Evolutionary conservation across 2,113 vertebrate species (phyloP).

Genomic region (Junco hyemalis): DNA sequence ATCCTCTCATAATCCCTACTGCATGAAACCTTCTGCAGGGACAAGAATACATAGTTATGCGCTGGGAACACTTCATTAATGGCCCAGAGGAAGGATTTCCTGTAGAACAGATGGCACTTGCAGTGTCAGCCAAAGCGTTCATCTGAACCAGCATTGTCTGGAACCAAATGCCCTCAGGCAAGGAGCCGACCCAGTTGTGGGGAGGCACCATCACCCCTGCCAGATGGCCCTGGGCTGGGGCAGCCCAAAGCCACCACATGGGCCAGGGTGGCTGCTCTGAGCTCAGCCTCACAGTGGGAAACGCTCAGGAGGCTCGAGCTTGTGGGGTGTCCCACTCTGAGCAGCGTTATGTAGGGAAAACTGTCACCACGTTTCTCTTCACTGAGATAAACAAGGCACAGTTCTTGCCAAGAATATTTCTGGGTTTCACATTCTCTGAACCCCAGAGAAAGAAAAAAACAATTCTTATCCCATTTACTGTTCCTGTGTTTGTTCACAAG

Average conservation of each 20-base stretch:
- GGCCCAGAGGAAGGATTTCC: conserved; percentile 54
- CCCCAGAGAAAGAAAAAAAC: too few relatives aligned
- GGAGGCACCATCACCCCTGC: conserved; percentile 23
- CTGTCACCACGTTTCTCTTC: too few relatives aligned
- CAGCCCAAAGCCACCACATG: not conserved
- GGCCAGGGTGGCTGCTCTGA: not conserved
- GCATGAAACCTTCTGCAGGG: not conserved
- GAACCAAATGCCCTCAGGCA: conserved; percentile 52
- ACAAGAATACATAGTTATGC: conserved; percentile 43
- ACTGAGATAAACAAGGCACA: too few relatives aligned
- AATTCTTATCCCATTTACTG: too few relatives aligned
- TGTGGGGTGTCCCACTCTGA: not conserved
- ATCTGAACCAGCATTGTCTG: conserved; percentile 65
- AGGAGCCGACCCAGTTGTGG: conserved; percentile 56
- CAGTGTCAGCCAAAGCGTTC: conserved; percentile 37
- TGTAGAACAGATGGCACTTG: conserved; percentile 56
- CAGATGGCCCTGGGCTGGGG: conserved; percentile 48
- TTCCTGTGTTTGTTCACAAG: too few relatives aligned
- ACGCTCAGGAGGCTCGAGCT: not conserved
- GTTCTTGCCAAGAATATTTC: too few relatives aligned
- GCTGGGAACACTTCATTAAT: conserved; percentile 43
- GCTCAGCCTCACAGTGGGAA: not conserved
- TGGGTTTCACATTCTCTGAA: too few relatives aligned
- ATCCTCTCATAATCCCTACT: not conserved
- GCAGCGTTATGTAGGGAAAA: not conserved